Percentiles rank a stretch among this genome's conserved stretches.
These are phyloP conservation scores for Pseudorhiza aurosa DNA, from an alignment of 30 jellyfish, hydroid and myxozoan genomes.

Conservation along the genomic window DNA sequence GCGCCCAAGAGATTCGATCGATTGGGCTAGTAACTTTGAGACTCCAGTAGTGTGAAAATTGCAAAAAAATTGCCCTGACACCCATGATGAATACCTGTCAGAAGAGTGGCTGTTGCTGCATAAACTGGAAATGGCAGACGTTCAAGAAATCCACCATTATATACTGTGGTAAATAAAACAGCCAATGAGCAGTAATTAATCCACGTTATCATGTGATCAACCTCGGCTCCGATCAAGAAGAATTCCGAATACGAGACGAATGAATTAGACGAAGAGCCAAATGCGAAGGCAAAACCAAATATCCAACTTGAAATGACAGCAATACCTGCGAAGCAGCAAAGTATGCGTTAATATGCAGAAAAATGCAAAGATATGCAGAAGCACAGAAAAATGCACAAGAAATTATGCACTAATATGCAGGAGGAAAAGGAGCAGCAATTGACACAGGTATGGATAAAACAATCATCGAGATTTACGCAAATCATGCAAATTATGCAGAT, in stretches of 20 bases:
- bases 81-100: constrained; percentile 83
- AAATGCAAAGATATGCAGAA: too few species aligned
- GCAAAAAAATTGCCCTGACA: too few species aligned
- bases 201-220: constrained; percentile 18
- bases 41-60: too few species aligned
- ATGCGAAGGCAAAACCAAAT: constrained; percentile 40
- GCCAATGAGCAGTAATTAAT: constrained; percentile 23
- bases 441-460: too few species aligned
- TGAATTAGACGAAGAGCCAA: constrained; percentile 24
- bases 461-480: too few species aligned
- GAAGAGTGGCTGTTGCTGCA: constrained; percentile 56
- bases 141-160: constrained; percentile 85
- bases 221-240: constrained; percentile 12
- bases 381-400: too few species aligned
- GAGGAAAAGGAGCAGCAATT: too few species aligned
- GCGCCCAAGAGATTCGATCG: too few species aligned
- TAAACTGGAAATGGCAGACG: constrained; percentile 74
- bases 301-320: constrained; percentile 26
- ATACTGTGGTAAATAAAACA: constrained; percentile 51
- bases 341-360: too few species aligned
- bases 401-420: too few species aligned
- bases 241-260: constrained; percentile 13
- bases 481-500: too few species aligned
- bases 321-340: constrained; percentile 7
- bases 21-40: too few species aligned